Evolutionary conservation across 2,888 invertebrate species (phyloP).

Genomic region (Macroteleia sp.): DNA sequence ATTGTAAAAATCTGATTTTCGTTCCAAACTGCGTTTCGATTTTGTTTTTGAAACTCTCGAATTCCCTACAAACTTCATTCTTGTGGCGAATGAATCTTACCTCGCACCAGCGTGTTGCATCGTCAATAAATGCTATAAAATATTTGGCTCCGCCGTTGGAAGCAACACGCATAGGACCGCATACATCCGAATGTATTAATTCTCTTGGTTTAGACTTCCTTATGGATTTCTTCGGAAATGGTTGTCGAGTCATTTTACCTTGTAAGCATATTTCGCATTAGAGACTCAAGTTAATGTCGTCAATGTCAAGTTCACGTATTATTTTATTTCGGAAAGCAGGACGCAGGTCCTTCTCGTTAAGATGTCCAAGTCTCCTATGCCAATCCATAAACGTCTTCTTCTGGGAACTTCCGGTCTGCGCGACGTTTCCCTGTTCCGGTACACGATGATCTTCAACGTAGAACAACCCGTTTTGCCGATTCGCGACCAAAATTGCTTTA

Average conservation of each 20-base stretch:
- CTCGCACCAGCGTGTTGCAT: slow-evolving; percentile 60
- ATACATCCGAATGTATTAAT: slow-evolving; percentile 65
- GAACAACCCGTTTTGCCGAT: too few species aligned
- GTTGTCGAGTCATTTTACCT: slow-evolving; percentile 11
- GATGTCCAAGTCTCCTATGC: slow-evolving; percentile 24
- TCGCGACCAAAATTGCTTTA: too few species aligned
- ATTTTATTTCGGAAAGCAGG: background rate
- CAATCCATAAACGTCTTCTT: slow-evolving; percentile 14
- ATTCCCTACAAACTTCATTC: slow-evolving; percentile 39
- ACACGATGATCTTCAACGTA: too few species aligned
- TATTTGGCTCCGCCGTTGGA: slow-evolving; percentile 62
- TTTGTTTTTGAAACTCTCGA: slow-evolving; percentile 34
- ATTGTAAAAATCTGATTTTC: slow-evolving; percentile 55
- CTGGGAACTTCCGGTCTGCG: too few species aligned
- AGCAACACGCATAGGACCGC: slow-evolving; percentile 59
- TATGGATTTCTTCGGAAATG: slow-evolving; percentile 15
- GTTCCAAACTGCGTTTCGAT: slow-evolving; percentile 38
- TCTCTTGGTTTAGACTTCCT: background rate
- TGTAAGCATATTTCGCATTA: slow-evolving; percentile 38
- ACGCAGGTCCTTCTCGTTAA: slow-evolving; percentile 28
- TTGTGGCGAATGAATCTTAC: slow-evolving; percentile 56
- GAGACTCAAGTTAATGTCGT: slow-evolving; percentile 11
- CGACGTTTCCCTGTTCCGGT: too few species aligned
- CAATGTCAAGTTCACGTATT: background rate
- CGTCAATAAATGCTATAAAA: slow-evolving; percentile 68